Base-by-base conservation (phyloP, 2,888 invertebrate species). In the Meandrusa payeni region DNA sequence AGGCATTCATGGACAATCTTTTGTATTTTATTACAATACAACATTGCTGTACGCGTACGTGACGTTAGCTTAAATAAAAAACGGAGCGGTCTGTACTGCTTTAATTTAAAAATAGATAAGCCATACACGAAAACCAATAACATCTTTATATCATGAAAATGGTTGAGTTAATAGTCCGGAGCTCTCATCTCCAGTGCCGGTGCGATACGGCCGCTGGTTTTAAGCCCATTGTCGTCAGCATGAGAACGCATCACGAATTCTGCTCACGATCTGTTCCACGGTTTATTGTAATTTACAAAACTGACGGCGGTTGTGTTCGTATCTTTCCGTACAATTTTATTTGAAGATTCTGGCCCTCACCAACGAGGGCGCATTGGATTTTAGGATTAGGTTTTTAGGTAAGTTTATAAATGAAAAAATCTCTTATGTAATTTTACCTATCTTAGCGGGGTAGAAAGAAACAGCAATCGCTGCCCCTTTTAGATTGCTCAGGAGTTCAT, bases 201-300 rank as follows among this genome's bases (percentile, higher is more conserved):
- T 54, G 56, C 50, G 49, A 53, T 54, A 56, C 54, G 57, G 63
- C 57, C 67, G 55, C 56, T 62, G 57, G 56, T 54, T 61, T 62
- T 77, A 77, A 78, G 76, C 76, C 77, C 70, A 74, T 78, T 80
- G 79, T 83, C 74, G 73, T 58, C 64, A 63, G 61, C 60, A 64
- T 59, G 64, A 64, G 60, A 53, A 64, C 68, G 57, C 74, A 82
- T 82, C 80, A 73, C 55, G 65, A 68, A 83, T 86, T 85, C 83
- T 61, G 60, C 63, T 61, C 82, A 80, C 83, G 82, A 76, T 72
- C 70, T 68, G 61, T 69, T 74, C 66, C 67, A 75, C 76, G 79
- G 81, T 83, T 83, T 82, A 82, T 78, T 78, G 81, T 82, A 81
- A 82, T 83, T 83, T 83, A 81, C 76, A 83, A 83, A 83, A 80